Base-by-base conservation (phyloP, 2,797 vertebrate species). In the Enteromius paludinosus region DNA sequence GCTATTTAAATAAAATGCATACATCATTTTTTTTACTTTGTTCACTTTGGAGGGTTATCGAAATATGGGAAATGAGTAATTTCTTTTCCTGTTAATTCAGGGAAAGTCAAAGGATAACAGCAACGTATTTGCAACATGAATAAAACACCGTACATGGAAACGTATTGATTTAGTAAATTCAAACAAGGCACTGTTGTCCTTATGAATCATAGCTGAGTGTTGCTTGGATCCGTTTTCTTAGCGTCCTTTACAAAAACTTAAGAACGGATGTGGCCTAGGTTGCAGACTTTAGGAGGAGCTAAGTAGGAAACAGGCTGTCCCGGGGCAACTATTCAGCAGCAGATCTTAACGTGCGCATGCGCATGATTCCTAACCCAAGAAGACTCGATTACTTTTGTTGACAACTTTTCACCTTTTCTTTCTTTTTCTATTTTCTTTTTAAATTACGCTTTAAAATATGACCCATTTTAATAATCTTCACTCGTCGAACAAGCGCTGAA, bases 271-370 rank as follows among this genome's bases (percentile, higher is more conserved):
- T 81, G 28, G 56, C 64, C 61, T 38, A 33, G 35, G 45, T 38
- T 79, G 61, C 15, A 73, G 70, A 72, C 41, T 64, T 75, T 1
- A 76, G 81, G 64, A 72, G 65, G 75, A 82, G 70, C 66, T 15
- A 17, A 56, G 75, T 20, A 83, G 74, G 82, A 79, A 83, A 82
- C 74, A 45, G 83, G 81, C 83, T 84, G 78, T 49, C 35, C 74
- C 54, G 78, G 79, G 65, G 41, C 73, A 82, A 49, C 64, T 79
- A 61, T 64, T 70, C n/a, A 77, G 28, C n/a, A 77, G 28, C 41
- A 81, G 30, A 65, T 74, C 59, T 43, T 14, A 23, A 47, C 15
- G n/a, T 33, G 25, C 38, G 81, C 83, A 81, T 81, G 86, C 81
- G 8, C 20, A 12, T 41, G 12, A 30, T n/a, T 17, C 33, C 49